These are phyloP conservation scores for Rousettus madagascariensis DNA, from an alignment of 2,797 vertebrate genomes.

Conservation along the genomic window DNA sequence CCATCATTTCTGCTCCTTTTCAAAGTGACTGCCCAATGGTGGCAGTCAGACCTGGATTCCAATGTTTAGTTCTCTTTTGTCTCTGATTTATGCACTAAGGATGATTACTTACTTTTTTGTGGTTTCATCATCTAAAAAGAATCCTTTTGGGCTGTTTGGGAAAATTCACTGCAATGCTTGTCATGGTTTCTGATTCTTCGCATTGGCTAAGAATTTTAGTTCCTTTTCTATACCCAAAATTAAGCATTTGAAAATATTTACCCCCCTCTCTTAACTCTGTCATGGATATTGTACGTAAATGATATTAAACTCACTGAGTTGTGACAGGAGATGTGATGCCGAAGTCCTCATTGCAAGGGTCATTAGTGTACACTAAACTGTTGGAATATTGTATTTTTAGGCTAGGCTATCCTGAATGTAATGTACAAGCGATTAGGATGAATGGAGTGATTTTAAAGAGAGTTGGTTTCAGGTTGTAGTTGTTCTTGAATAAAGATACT, in stretches of 20 bases:
- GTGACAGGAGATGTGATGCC: background rate
- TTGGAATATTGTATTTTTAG: background rate
- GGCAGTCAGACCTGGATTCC: background rate
- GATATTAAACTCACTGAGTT: background rate
- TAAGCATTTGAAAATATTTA: slow-evolving; percentile 8
- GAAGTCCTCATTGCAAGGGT: background rate
- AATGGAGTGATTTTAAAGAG: background rate
- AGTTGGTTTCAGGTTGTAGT: background rate
- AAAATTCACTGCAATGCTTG: background rate
- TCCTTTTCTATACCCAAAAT: background rate
- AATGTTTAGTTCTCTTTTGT: background rate
- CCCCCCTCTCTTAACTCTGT: background rate
- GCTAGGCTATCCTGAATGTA: background rate
- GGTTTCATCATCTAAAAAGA: background rate
- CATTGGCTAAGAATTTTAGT: background rate
- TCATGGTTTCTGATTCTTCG: background rate
- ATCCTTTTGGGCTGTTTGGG: background rate
- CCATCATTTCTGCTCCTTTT: background rate
- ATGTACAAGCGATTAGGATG: background rate
- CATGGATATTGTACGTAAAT: no score
- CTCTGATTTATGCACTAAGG: background rate
- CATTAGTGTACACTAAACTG: background rate
- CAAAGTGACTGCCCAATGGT: background rate
- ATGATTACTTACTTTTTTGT: background rate
- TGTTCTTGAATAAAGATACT: background rate